These are phyloP conservation scores for Hippolais icterina DNA, from an alignment of 2,113 vertebrate species.

Conservation along the genomic window DNA sequence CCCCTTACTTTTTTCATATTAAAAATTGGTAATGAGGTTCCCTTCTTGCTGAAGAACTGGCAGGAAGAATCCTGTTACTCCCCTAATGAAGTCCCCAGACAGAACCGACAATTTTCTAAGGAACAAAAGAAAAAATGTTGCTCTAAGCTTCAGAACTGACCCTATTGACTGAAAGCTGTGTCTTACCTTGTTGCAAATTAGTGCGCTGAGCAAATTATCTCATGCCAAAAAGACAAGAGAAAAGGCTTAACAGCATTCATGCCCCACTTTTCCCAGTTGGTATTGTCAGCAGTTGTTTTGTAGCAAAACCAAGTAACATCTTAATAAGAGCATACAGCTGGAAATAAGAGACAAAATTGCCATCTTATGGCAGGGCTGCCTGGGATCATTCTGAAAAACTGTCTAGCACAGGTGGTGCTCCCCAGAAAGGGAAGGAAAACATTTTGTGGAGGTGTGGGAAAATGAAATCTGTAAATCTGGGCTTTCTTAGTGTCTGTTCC, in stretches of 20 bases:
- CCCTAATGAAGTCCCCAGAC: constrained; percentile 43
- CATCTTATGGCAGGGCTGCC: background rate
- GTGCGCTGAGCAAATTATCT: background rate
- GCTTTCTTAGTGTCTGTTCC: background rate
- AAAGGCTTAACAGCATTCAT: background rate
- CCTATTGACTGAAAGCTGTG: background rate
- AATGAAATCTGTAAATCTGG: background rate
- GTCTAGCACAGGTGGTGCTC: background rate
- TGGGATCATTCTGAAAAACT: background rate
- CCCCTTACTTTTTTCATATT: constrained; percentile 7
- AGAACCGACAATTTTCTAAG: background rate
- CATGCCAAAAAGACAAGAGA: background rate
- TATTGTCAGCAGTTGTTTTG: background rate
- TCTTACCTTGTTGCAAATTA: constrained; percentile 32
- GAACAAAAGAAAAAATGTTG: constrained; percentile 14
- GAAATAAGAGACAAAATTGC: background rate
- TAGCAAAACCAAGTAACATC: background rate
- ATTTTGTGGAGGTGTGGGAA: background rate
- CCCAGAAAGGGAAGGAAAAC: background rate
- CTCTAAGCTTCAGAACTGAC: background rate
- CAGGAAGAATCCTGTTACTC: constrained; percentile 17
- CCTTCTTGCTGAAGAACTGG: background rate
- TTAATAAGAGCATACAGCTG: background rate
- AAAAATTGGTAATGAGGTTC: constrained; percentile 6
- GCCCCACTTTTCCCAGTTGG: background rate